A percentile compares a stretch with the other conserved stretches of the same genome.
phyloP scores from a whole-genome alignment of 1,140 invertebrate genomes.

The Spodoptera frugiperda region DNA sequence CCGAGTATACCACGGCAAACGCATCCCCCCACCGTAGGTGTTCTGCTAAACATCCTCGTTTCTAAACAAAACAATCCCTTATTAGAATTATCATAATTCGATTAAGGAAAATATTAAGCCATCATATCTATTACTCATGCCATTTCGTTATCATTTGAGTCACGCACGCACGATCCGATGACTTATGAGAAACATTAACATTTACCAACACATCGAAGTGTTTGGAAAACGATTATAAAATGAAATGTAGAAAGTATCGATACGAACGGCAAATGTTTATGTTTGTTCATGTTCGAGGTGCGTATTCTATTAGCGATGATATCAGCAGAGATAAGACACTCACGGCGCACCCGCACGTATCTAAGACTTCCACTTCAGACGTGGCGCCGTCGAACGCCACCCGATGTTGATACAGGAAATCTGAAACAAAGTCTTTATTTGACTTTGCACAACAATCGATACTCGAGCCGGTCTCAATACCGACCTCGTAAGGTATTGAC shows the following conservation, averaged over 20 bases:
- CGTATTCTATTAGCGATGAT: conserved; percentile 34
- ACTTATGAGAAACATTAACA: conserved; percentile 3
- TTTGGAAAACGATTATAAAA: conserved; percentile 19
- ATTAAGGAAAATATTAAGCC: too few relatives aligned
- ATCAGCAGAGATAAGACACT: conserved; percentile 72
- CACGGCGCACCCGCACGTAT: conserved; percentile 92
- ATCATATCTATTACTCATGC: conserved; percentile 7
- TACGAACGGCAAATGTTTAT: conserved; percentile 11
- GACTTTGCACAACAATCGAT: conserved; percentile 42
- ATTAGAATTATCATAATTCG: too few relatives aligned
- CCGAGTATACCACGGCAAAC: conserved; percentile 94
- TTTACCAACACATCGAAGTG: not conserved
- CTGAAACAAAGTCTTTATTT: conserved; percentile 85
- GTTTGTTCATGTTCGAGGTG: conserved; percentile 3
- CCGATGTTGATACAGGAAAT: conserved; percentile 92
- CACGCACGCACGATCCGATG: not conserved
- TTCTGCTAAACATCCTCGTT: conserved; percentile 90
- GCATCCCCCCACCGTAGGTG: conserved; percentile 94
- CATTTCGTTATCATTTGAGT: conserved; percentile 6
- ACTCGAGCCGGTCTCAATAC: conserved; percentile 36
- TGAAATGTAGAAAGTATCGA: conserved; percentile 25
- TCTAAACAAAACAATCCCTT: conserved; percentile 62
- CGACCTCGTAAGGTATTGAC: conserved; percentile 58
- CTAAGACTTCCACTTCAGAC: conserved; percentile 93
- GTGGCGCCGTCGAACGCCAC: conserved; percentile 91